A percentile compares a stretch with the other conserved stretches of the same genome.
Evolutionary conservation across 2,797 vertebrate genomes (phyloP).

Genomic region (Hemibagrus guttatus): DNA sequence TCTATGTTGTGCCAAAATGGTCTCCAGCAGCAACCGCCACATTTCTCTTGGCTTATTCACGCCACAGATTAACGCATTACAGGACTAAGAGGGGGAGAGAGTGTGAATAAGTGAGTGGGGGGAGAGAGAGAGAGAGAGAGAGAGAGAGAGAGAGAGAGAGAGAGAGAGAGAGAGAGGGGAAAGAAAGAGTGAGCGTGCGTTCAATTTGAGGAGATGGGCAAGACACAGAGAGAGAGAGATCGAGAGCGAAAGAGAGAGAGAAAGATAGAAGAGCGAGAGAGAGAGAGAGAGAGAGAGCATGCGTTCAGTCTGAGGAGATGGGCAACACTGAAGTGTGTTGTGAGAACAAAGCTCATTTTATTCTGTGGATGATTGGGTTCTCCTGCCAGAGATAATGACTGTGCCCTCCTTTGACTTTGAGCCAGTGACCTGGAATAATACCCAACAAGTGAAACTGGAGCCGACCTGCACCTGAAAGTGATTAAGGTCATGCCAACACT

Average conservation of each 20-base stretch:
- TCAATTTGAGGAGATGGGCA: no score
- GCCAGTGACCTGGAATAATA: constrained; percentile 82
- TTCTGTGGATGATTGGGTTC: constrained; percentile 81
- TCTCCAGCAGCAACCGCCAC: constrained; percentile 44
- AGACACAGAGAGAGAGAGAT: no score
- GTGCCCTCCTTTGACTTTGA: constrained; percentile 81
- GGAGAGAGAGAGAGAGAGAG: background rate
- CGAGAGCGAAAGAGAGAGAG: no score
- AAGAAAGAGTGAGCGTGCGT: no score
- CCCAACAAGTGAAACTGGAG: constrained; percentile 78
- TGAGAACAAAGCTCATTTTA: constrained; percentile 76
- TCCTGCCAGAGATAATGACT: constrained; percentile 80
- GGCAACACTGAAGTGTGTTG: constrained; percentile 78
- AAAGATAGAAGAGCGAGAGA: no score
- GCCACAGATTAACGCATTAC: constrained; percentile 63
- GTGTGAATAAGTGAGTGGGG: constrained; percentile 23
- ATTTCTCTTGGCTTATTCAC: constrained; percentile 59
- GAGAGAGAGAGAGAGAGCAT: constrained; percentile 53
- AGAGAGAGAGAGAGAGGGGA: background rate
- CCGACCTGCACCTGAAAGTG: constrained; percentile 77
- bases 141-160: constrained; percentile 28
- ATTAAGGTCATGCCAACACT: constrained; percentile 79
- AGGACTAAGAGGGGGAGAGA: constrained; percentile 41
- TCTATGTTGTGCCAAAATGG: constrained; percentile 44
- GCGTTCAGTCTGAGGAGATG: constrained; percentile 71